Percentiles rank a stretch among this genome's conserved stretches.
phyloP scores from a whole-genome alignment of 2,113 vertebrate genomes.

The Naja naja region DNA sequence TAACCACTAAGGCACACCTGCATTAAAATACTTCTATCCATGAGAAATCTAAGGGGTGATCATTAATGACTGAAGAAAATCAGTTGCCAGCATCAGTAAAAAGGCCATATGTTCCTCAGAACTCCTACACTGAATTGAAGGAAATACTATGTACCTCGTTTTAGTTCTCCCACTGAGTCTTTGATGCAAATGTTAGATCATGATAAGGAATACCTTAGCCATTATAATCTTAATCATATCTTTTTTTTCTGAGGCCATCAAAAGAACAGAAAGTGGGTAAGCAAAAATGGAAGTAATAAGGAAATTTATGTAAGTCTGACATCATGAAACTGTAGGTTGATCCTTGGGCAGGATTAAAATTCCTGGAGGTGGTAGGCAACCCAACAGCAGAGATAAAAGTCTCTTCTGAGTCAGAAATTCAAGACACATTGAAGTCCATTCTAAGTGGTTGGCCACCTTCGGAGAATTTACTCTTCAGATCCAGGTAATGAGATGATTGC shows the following conservation, averaged over 20 bases:
- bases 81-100: neutral
- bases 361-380: constrained; percentile 10
- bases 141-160: neutral
- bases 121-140: neutral
- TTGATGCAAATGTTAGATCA: constrained; percentile 34
- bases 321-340: neutral
- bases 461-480: neutral
- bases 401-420: neutral
- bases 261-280: neutral
- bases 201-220: constrained; percentile 24
- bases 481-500: neutral
- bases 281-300: constrained; percentile 27
- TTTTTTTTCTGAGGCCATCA: constrained; percentile 42
- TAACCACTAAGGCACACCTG: neutral
- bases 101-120: constrained; percentile 10
- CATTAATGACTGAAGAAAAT: constrained; percentile 11
- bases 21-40: neutral
- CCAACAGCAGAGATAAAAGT: constrained; percentile 19
- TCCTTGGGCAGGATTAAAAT: constrained; percentile 60
- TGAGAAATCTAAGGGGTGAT: neutral
- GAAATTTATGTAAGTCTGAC: neutral
- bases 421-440: neutral
- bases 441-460: neutral
- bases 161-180: constrained; percentile 20
- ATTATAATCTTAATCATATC: neutral